Evolutionary conservation across 2,113 vertebrate species (phyloP).

Genomic region (Holacanthus passer): DNA sequence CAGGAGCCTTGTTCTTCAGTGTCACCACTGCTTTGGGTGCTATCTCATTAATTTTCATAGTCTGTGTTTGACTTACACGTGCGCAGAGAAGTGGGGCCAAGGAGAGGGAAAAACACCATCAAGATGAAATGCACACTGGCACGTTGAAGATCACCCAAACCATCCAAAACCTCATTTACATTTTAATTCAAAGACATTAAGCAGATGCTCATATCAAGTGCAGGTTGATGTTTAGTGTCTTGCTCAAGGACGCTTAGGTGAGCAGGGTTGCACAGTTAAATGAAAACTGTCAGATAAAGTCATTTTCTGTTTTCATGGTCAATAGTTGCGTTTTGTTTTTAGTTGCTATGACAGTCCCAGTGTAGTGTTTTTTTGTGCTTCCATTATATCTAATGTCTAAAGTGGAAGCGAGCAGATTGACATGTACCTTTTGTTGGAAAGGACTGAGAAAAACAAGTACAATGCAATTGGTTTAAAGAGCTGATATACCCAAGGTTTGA

Average conservation of each 20-base stretch:
- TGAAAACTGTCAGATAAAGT: slow-evolving; percentile 16
- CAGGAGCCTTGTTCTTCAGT: slow-evolving; percentile 64
- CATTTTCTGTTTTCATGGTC: slow-evolving; percentile 42
- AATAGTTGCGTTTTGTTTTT: slow-evolving; percentile 31
- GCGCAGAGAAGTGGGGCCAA: slow-evolving; percentile 24
- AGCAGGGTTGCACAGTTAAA: slow-evolving; percentile 36
- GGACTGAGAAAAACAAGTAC: not conserved
- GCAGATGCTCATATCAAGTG: slow-evolving; percentile 74
- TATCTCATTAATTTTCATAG: slow-evolving; percentile 72
- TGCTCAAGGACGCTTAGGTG: slow-evolving; percentile 76
- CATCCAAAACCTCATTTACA: slow-evolving; percentile 77
- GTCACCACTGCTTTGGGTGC: slow-evolving; percentile 59
- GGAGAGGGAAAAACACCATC: slow-evolving; percentile 18
- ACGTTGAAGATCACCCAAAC: slow-evolving; percentile 64
- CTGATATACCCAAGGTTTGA: not conserved
- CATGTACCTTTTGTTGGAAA: not conserved
- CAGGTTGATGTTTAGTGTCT: slow-evolving; percentile 60
- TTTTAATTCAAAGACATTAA: slow-evolving; percentile 82
- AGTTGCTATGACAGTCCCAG: not conserved
- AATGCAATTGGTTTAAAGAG: not conserved
- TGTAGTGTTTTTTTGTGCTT: not conserved
- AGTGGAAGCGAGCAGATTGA: slow-evolving; percentile 1
- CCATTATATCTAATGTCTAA: slow-evolving; percentile 18
- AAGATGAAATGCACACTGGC: slow-evolving; percentile 56
- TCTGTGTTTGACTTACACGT: slow-evolving; percentile 62